These are phyloP conservation scores for Tenualosa ilisha DNA, from an alignment of 2,797 vertebrate genomes.

Conservation along the genomic window DNA sequence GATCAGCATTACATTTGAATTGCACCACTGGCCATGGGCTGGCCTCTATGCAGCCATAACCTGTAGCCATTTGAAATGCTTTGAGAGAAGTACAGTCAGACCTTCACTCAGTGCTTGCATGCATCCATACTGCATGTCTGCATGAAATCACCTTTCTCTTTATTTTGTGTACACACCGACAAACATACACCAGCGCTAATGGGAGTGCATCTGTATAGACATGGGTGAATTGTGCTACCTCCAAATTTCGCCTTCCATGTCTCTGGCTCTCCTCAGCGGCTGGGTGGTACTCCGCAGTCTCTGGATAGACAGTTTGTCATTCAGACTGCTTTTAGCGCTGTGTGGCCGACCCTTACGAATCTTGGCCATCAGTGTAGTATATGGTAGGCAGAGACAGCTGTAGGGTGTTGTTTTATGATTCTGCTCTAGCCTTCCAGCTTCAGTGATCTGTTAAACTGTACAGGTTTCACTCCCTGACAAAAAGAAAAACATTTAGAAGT, in stretches of 20 bases:
- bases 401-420: not conserved
- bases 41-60: not conserved
- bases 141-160: not conserved
- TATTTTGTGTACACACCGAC: not conserved
- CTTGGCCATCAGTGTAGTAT: not conserved
- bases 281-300: not conserved
- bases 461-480: not conserved
- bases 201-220: not conserved
- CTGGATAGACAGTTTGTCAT: conserved; percentile 2
- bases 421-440: not conserved
- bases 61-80: not conserved
- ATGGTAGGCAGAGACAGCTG: not conserved
- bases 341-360: not conserved
- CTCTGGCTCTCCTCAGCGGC: not conserved
- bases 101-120: too few relatives aligned
- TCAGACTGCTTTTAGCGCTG: not conserved
- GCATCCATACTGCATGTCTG: not conserved
- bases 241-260: not conserved
- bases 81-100: not conserved
- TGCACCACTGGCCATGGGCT: not conserved
- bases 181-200: not conserved
- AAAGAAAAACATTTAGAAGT: not conserved
- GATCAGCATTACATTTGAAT: not conserved
- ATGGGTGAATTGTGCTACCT: not conserved
- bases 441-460: conserved; percentile 55